Evolutionary conservation across 2,888 invertebrate species (phyloP).

Genomic region (Pterostichus niger): DNA sequence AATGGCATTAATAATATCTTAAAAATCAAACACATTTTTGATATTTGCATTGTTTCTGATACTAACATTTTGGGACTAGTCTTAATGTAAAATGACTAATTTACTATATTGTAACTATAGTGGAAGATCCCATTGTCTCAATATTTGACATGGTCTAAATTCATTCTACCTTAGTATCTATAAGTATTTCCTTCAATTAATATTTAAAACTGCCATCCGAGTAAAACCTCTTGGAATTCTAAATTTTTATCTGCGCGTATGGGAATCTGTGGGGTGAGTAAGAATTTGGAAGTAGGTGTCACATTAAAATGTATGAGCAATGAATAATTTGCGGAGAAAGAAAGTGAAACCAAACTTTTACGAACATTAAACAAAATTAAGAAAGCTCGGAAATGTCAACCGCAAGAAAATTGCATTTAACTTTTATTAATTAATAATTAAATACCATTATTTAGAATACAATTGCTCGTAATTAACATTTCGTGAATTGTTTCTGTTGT

Average conservation of each 20-base stretch:
- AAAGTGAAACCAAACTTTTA: constrained; percentile 35
- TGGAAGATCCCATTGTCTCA: too few relatives aligned
- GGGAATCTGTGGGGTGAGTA: constrained; percentile 4
- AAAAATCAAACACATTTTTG: too few relatives aligned
- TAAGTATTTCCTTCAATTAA: too few relatives aligned
- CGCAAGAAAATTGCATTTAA: constrained; percentile 24
- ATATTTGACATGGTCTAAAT: too few relatives aligned
- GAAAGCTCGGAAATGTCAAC: constrained; percentile 21
- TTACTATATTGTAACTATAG: too few relatives aligned
- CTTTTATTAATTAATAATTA: constrained; percentile 51
- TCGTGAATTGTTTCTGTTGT: background rate
- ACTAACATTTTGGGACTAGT: too few relatives aligned
- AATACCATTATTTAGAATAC: constrained; percentile 34
- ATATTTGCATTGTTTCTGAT: too few relatives aligned
- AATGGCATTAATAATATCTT: too few relatives aligned
- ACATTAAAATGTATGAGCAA: constrained; percentile 44
- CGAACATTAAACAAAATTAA: constrained; percentile 40
- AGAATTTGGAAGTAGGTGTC: background rate
- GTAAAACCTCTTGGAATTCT: too few relatives aligned
- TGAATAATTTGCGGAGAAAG: constrained; percentile 34
- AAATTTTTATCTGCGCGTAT: constrained; percentile 21
- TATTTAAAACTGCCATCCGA: too few relatives aligned
- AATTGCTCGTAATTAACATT: constrained; percentile 31
- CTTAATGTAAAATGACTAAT: too few relatives aligned
- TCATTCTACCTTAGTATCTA: too few relatives aligned